Evolutionary conservation across 1,140 invertebrate species (phyloP), one percentile per base, ranked within the genome.

Genomic region (Drosophila bocki): DNA sequence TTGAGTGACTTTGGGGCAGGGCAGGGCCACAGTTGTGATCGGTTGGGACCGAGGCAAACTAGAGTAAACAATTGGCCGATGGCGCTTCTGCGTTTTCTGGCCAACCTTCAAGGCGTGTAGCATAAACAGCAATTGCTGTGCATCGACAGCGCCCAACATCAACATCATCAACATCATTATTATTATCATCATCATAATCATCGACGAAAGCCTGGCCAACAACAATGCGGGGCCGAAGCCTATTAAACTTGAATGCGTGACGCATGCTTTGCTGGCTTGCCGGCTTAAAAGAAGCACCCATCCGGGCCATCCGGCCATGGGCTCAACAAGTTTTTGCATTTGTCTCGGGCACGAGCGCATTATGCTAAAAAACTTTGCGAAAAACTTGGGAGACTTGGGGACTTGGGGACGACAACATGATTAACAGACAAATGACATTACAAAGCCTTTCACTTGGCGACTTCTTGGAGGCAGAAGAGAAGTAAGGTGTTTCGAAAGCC

Each of bases 371-470:
- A 90, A 80, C 56, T 85, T 82, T 63, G 67, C 71, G 71, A 75
- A 42, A 69, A 85, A 84, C 84, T 90, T 84, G 47, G 47, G 47
- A 29, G 47, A 29, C 47, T 48, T 17, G 80, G 76, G 77, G 88
- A 81, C 84, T 90, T 84, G 19, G 53, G 78, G 77, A 88, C 78
- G 80, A 83, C 80, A 88, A 88, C 84, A 88, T 88, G 84, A 87
- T 87, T 87, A 87, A 87, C 84, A 88, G 84, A 87, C 84, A 88
- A 88, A 87, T 88, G 84, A 88, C 84, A 87, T 84, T 88, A 87
- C 80, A 87, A 87, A 87, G 84, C 84, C 84, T 88, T 87, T 88
- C 84, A 78, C 84, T 87, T 84, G 76, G 62, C 71, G 67, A 67
- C 67, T 76, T 74, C 75, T 70, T 51, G 75, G 13, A 54, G 67